Percentiles rank a stretch among this genome's conserved stretches.
Evolutionary conservation across 1,140 invertebrate genomes (phyloP).

Genomic region (Diorhabda carinulata): DNA sequence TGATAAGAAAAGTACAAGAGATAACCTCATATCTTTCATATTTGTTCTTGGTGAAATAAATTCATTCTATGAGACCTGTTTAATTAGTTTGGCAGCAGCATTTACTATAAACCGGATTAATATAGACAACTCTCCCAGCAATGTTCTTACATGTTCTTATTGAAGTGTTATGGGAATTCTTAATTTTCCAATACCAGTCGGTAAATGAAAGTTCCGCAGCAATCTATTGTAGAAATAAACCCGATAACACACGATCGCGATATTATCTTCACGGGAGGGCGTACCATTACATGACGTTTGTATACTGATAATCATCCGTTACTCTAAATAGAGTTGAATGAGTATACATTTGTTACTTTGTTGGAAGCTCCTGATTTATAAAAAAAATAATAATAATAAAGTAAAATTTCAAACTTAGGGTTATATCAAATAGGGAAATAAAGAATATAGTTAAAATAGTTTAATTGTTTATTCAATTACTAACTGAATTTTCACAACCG

Average conservation of each 20-base stretch:
- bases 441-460: no score
- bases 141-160: neutral
- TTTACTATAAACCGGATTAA: neutral
- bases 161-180: neutral
- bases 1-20: no score
- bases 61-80: no score
- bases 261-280: conserved; percentile 9
- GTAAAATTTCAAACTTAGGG: no score
- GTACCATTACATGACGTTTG: conserved; percentile 13
- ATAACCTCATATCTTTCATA: no score
- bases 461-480: no score
- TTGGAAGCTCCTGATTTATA: no score
- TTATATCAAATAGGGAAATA: no score
- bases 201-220: conserved; percentile 4
- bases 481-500: no score
- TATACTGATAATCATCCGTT: conserved; percentile 4
- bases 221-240: conserved; percentile 8
- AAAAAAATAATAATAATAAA: no score
- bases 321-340: conserved; percentile 5
- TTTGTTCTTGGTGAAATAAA: no score
- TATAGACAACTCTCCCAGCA: neutral
- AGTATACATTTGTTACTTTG: neutral
- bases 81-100: no score
- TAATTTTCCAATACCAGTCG: conserved; percentile 3
- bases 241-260: conserved; percentile 12